Evolutionary conservation across 1,140 invertebrate genomes (phyloP).

Genomic region (Zaprionus kolodkinae): DNA sequence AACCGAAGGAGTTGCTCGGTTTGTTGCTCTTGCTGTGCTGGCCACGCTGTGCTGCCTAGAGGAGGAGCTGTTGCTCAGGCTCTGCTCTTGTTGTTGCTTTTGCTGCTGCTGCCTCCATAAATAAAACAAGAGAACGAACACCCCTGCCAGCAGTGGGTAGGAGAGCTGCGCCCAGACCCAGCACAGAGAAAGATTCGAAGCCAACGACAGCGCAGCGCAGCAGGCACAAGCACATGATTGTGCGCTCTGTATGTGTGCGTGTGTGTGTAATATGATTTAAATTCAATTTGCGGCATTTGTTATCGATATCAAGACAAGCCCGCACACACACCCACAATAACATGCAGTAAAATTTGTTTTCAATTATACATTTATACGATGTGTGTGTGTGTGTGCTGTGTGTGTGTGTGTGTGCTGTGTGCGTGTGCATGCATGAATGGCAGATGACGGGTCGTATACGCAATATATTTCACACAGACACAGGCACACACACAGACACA

Average conservation of each 20-base stretch:
- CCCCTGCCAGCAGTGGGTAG: slow-evolving; percentile 19
- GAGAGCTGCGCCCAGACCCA: slow-evolving; percentile 36
- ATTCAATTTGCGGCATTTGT: slow-evolving; percentile 81
- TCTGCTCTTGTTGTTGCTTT: slow-evolving; percentile 1
- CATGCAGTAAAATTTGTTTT: slow-evolving; percentile 77
- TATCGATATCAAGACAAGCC: slow-evolving; percentile 76
- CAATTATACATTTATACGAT: slow-evolving; percentile 69
- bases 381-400: too few species aligned
- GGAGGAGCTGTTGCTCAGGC: background rate
- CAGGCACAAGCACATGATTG: slow-evolving; percentile 16
- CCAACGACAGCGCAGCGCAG: slow-evolving; percentile 23
- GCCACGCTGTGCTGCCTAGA: slow-evolving; percentile 14
- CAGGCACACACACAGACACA: slow-evolving; percentile 1
- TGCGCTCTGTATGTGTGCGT: slow-evolving; percentile 14
- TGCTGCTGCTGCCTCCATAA: slow-evolving; percentile 61
- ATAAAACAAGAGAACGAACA: slow-evolving; percentile 71
- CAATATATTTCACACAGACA: slow-evolving; percentile 76
- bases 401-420: background rate
- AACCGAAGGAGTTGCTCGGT: slow-evolving; percentile 42
- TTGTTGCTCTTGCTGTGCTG: slow-evolving; percentile 17
- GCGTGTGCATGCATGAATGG: slow-evolving; percentile 22
- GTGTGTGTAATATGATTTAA: slow-evolving; percentile 75
- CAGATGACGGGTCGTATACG: slow-evolving; percentile 60
- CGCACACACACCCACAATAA: slow-evolving; percentile 42
- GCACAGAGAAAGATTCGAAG: slow-evolving; percentile 9